Conservation (phyloP, 2,888 invertebrate genomes). For the Epiblema foenella region DNA sequence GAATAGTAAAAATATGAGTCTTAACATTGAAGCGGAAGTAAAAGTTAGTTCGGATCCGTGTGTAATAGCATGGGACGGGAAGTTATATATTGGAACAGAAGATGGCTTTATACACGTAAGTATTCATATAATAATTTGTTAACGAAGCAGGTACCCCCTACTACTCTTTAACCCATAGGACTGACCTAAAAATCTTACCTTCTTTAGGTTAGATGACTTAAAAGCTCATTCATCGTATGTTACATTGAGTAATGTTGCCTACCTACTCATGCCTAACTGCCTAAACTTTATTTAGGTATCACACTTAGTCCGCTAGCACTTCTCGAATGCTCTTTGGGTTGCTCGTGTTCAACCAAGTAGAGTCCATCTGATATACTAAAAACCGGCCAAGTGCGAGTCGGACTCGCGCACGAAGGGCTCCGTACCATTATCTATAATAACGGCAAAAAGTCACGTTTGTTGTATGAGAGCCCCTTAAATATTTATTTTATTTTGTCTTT, state of each 20-base stretch:
- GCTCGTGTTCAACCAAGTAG: too few species aligned
- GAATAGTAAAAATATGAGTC: conserved; percentile 58
- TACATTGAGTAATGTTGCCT: background rate
- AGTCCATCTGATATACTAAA: background rate
- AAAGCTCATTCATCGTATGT: background rate
- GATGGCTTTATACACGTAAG: conserved; percentile 74
- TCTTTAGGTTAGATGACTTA: background rate
- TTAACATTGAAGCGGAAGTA: conserved; percentile 65
- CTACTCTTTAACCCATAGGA: background rate
- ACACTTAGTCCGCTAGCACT: too few species aligned
- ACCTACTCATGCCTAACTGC: too few species aligned
- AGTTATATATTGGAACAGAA: conserved; percentile 72
- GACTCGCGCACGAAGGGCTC: too few species aligned
- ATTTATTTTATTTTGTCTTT: too few species aligned
- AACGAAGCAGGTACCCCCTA: background rate
- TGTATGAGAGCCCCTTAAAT: too few species aligned
- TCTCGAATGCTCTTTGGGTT: too few species aligned
- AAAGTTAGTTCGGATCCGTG: conserved; percentile 73
- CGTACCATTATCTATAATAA: too few species aligned
- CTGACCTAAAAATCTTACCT: background rate
- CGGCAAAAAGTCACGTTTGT: too few species aligned
- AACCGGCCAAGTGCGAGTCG: too few species aligned
- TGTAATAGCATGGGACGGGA: conserved; percentile 68
- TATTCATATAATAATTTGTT: conserved; percentile 41
- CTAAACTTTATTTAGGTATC: too few species aligned